Conservation (phyloP, 2,888 invertebrate genomes). For the Bruchidius siliquastri region DNA sequence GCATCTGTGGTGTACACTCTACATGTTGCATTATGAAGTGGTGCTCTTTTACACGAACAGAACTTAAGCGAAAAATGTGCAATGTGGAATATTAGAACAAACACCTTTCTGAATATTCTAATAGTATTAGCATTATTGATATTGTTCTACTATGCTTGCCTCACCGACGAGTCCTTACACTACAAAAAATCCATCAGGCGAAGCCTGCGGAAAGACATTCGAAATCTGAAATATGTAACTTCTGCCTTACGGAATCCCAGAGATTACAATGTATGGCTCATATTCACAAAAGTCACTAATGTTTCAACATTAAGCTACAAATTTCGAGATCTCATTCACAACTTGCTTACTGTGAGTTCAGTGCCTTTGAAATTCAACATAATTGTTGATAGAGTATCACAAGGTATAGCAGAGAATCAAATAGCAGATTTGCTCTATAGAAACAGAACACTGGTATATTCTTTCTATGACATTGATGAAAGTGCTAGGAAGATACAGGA, state of each 20-base stretch:
- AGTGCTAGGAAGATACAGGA: conserved; percentile 57
- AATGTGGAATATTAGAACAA: conserved; percentile 24
- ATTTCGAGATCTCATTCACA: conserved; percentile 50
- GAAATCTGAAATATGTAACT: conserved; percentile 11
- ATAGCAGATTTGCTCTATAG: conserved; percentile 30
- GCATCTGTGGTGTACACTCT: not conserved
- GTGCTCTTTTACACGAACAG: not conserved
- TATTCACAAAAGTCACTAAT: conserved; percentile 54
- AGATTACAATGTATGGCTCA: conserved; percentile 54
- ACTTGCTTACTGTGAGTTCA: conserved; percentile 49
- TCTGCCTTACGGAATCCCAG: conserved; percentile 15
- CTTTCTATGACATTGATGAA: conserved; percentile 59
- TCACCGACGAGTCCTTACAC: conserved; percentile 19
- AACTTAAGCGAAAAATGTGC: not conserved
- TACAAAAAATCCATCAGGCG: conserved; percentile 15
- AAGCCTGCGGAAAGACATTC: conserved; percentile 14
- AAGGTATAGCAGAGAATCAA: conserved; percentile 51
- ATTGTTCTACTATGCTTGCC: conserved; percentile 27
- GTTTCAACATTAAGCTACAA: conserved; percentile 52
- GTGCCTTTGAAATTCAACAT: conserved; percentile 57
- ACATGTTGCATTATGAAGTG: not conserved
- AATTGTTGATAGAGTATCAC: conserved; percentile 58
- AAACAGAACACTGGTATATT: conserved; percentile 46
- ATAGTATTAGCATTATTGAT: conserved; percentile 26
- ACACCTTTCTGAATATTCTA: conserved; percentile 26